phyloP scores from a whole-genome alignment of 2,797 vertebrate genomes.

The Numenius phaeopus region DNA sequence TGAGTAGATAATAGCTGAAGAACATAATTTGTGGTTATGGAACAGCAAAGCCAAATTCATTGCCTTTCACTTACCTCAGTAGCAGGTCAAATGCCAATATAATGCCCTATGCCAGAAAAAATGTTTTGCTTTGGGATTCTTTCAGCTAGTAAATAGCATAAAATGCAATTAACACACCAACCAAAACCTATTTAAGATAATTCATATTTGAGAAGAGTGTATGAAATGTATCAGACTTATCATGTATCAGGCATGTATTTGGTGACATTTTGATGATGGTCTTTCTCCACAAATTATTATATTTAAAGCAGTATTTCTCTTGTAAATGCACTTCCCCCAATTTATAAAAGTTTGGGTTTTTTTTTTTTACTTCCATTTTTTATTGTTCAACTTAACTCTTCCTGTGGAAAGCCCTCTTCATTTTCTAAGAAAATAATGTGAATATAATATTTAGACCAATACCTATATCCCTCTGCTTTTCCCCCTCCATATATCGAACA shows the following conservation, averaged over 20 bases:
- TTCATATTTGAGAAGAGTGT: not conserved
- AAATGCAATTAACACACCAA: not conserved
- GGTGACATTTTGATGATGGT: not conserved
- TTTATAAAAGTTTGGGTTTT: not conserved
- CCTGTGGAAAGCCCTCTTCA: not conserved
- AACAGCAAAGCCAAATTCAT: not conserved
- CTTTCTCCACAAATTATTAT: not conserved
- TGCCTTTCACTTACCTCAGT: not conserved
- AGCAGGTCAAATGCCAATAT: not conserved
- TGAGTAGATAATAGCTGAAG: not conserved
- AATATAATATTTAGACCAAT: not conserved
- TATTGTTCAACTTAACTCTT: not conserved
- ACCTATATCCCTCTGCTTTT: not conserved
- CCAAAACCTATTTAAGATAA: not conserved
- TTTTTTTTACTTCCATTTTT: not conserved
- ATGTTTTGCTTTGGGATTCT: not conserved
- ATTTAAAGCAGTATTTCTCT: not conserved
- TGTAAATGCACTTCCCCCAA: not conserved
- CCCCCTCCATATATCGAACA: not conserved
- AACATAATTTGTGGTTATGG: not conserved
- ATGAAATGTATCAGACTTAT: not conserved
- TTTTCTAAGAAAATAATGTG: not conserved
- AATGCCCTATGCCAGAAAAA: not conserved
- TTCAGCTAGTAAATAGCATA: not conserved
- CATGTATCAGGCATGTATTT: not conserved